phyloP scores from a whole-genome alignment of 2,888 invertebrate species.

The Leptopilina myrica region DNA sequence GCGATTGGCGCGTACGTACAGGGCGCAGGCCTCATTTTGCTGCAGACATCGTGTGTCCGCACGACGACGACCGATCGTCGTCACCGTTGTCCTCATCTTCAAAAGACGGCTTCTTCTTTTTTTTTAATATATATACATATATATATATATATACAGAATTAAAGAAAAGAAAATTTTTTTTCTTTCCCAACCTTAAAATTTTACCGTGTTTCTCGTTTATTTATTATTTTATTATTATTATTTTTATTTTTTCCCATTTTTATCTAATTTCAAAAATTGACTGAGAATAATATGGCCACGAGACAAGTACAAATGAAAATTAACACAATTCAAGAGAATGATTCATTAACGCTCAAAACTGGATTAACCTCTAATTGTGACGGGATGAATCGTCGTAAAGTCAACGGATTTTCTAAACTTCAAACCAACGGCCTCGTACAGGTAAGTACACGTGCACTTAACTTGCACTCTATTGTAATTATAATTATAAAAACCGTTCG shows the following conservation, averaged over 20 bases:
- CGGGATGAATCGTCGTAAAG: conserved; percentile 57
- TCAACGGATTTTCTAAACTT: conserved; percentile 62
- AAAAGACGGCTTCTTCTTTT: too few relatives aligned
- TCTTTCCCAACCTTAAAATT: not conserved
- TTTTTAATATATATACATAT: too few relatives aligned
- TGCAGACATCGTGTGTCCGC: conserved; percentile 34
- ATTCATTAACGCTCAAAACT: conserved; percentile 47
- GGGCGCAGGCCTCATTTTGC: conserved; percentile 41
- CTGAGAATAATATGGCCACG: conserved; percentile 46
- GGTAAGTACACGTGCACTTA: conserved; percentile 59
- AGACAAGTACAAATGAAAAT: conserved; percentile 48
- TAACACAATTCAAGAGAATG: conserved; percentile 46
- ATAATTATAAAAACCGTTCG: too few relatives aligned
- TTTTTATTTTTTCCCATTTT: not conserved
- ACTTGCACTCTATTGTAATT: not conserved
- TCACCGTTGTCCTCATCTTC: too few relatives aligned
- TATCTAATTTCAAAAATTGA: not conserved
- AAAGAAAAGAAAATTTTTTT: too few relatives aligned
- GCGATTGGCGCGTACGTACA: conserved; percentile 17
- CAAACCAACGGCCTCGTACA: conserved; percentile 60
- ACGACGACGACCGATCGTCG: not conserved
- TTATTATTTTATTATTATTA: too few relatives aligned
- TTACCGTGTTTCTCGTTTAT: not conserved
- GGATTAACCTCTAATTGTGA: conserved; percentile 55
- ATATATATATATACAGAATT: too few relatives aligned